Base-by-base conservation (phyloP, 2,113 vertebrate genomes). In the Ondatra zibethicus region DNA sequence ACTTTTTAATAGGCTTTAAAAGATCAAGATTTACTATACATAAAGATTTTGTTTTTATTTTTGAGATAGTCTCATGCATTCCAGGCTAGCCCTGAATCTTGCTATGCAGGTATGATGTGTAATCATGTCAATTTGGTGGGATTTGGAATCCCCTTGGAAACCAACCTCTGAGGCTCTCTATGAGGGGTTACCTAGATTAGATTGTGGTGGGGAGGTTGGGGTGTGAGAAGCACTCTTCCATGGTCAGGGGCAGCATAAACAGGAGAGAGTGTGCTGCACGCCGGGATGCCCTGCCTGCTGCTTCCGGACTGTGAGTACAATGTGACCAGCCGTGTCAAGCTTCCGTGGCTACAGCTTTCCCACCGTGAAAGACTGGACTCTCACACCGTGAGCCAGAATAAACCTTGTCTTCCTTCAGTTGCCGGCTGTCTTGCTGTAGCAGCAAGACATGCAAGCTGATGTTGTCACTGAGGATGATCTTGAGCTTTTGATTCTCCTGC, bases 21-120 rank as follows among this genome's bases (percentile, higher is more conserved):
- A 78, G 55, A 76, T 72, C 55, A 73, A 68, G 27, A 80, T n/a
- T n/a, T 39, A 95, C 88, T 12, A 65, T 91, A 82, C 82, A 86
- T n/a, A 95, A 42, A 85, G n/a, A 63, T 65, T 65, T 45, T 63
- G 36, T 63, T 65, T 63, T 85, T 29, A 27, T 19, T 85, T 85
- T 42, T 45, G 27, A 84, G 25, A 84, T 39, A 42, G 55, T 39
- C 81, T 16, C n/a, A 27, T 27, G 36, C 19, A 58, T 11, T n/a
- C 58, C 25, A 63, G 52, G 81, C 55, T 84, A 39, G 58, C 25
- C 7, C 58, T 27, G 58, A 65, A 63, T 39, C 63, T 63, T 31
- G 11, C 13, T 63, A 42, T 29, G n/a, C 39, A 29, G 25, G 58
- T 61, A 8, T 39, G 55, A 39, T 39, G 52, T 3, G 3, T 82